These are phyloP conservation scores for Trichonephila clavata DNA, from an alignment of 1,140 invertebrate genomes.

Conservation along the genomic window DNA sequence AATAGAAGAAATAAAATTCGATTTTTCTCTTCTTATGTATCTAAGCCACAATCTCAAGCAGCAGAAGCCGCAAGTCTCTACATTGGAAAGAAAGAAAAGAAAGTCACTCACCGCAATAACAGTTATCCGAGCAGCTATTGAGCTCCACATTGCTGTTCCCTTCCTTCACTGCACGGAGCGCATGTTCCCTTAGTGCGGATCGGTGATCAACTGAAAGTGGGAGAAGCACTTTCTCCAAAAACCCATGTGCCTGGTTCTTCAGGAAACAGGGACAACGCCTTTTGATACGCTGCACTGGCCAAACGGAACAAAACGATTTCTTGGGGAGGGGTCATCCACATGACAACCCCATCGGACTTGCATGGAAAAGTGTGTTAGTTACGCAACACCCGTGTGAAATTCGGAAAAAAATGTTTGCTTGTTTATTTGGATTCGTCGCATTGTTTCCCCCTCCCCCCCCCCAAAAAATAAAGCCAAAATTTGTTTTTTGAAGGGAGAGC, in stretches of 20 bases:
- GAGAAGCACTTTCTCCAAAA: conserved; percentile 29
- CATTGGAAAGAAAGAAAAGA: neutral
- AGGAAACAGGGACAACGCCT: conserved; percentile 62
- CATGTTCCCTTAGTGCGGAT: conserved; percentile 40
- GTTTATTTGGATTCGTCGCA: neutral
- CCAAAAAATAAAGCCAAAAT: neutral
- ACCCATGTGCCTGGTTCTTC: neutral
- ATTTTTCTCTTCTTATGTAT: no score
- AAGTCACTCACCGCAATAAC: conserved; percentile 54
- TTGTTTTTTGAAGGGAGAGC: neutral
- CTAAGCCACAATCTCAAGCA: no score
- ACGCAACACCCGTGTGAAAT: conserved; percentile 4
- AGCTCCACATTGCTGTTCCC: conserved; percentile 26
- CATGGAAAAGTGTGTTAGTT: conserved; percentile 13
- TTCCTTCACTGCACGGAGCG: conserved; percentile 14
- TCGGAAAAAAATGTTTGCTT: neutral
- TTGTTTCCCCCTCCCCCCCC: neutral
- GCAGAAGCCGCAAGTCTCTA: no score
- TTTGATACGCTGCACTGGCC: conserved; percentile 50
- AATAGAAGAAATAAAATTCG: no score
- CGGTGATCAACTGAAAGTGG: conserved; percentile 3
- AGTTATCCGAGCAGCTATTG: conserved; percentile 49
- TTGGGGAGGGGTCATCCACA: neutral
- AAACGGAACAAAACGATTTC: conserved; percentile 68
- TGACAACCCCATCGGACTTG: conserved; percentile 3